Evolutionary conservation across 1,140 invertebrate species (phyloP), one percentile per base, ranked within the genome.

Genomic region (Scaptomyza hsui): DNA sequence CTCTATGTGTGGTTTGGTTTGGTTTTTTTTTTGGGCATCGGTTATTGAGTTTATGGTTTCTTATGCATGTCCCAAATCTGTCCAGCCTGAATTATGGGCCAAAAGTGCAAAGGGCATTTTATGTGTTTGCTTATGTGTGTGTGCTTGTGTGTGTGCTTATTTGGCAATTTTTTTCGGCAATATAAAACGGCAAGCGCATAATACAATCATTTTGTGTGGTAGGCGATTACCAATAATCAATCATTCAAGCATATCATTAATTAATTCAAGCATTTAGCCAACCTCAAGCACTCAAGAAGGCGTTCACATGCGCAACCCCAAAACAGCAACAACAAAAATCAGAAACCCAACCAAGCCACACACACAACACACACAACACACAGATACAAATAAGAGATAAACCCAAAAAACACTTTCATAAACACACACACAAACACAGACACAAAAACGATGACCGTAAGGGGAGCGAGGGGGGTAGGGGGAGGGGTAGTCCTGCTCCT

Each of bases 171-270:
- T 45, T 44, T 18, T 44, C 37, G 15, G 35, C n/a, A 56, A 41
- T 62, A 63, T 53, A 63, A 47, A 63, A 70, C 29, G 47, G 39
- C 32, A 67, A 52, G 49, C 55, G 56, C 76, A 85, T 85, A 85
- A 85, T 85, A 88, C 73, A 85, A 85, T 85, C 81, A 81, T 77
- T 76, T 85, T 10, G 18, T n/a, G 12, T 6, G 19, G 19, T 19
- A 13, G 47, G 24, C 48, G 19, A 19, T 24, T 19, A 57, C 65
- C 83, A 86, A 80, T 80, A 80, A 85, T 88, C 82, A 86, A 86
- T 86, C 81, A 86, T 88, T 88, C 78, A 68, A 77, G 78, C 79
- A 76, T 82, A 81, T 85, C 80, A 85, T 85, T 85, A 85, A 85
- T 85, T 85, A 85, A 85, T 85, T 85, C 81, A 73, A 70, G 37